Conservation (phyloP, 2,113 vertebrate species). For the Trogon surrucura region DNA sequence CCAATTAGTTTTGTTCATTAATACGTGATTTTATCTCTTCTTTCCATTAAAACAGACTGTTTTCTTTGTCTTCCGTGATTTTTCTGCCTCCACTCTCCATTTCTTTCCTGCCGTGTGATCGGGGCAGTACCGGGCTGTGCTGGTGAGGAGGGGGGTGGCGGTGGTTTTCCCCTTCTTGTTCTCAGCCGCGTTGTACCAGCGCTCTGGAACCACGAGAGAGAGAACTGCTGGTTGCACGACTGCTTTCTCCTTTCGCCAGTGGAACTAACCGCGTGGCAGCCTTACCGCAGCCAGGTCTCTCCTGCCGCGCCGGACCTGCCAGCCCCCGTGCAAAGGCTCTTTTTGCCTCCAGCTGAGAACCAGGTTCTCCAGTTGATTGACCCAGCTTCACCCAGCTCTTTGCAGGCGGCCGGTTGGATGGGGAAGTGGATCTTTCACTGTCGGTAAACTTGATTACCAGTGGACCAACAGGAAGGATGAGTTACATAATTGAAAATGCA, state of each 20-base stretch:
- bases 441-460: not conserved
- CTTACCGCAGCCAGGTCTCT: not conserved
- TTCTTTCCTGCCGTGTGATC: not conserved
- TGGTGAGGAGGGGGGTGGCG: not conserved
- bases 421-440: not conserved
- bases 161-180: not conserved
- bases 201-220: not conserved
- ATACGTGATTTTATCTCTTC: not conserved
- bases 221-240: not conserved
- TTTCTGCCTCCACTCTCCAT: not conserved
- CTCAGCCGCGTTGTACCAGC: not conserved
- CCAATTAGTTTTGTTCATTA: not conserved
- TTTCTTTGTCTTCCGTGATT: not conserved
- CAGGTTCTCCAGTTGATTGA: not conserved
- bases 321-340: not conserved
- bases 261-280: not conserved
- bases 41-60: not conserved
- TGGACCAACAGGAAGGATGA: not conserved
- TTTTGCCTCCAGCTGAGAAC: not conserved
- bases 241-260: not conserved
- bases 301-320: not conserved
- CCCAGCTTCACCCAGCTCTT: not conserved
- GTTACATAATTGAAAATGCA: slow-evolving; percentile 5
- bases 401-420: not conserved
- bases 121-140: not conserved